Percentiles rank a stretch among this genome's conserved stretches.
Conservation (phyloP, 2,888 invertebrate genomes). For the Sipha maydis region DNA sequence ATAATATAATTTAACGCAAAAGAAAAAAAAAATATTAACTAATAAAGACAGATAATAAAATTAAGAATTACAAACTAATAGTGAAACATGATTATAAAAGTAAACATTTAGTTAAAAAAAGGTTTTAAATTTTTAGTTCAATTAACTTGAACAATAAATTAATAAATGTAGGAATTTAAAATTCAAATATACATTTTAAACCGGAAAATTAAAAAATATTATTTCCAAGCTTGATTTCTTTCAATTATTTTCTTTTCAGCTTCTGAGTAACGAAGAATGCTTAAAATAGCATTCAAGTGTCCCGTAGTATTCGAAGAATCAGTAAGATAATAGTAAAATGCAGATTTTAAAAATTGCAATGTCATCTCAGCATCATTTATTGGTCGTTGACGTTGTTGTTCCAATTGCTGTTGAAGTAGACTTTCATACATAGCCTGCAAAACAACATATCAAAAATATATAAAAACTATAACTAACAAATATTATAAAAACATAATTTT, state of each 20-base stretch:
- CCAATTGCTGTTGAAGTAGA: slow-evolving; percentile 68
- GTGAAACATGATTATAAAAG: slow-evolving; percentile 5
- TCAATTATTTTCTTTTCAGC: slow-evolving; percentile 83
- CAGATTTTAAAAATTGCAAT: slow-evolving; percentile 90
- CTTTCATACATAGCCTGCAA: slow-evolving; percentile 87
- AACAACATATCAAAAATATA: slow-evolving; percentile 52
- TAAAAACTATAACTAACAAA: background rate
- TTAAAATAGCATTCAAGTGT: slow-evolving; percentile 89
- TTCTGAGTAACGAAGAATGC: slow-evolving; percentile 88
- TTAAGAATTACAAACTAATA: slow-evolving; percentile 43
- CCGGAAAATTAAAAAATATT: background rate
- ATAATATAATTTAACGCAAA: slow-evolving; percentile 16
- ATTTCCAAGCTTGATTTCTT: slow-evolving; percentile 67
- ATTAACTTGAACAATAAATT: background rate
- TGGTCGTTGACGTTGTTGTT: slow-evolving; percentile 54
- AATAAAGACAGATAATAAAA: background rate
- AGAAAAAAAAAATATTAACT: slow-evolving; percentile 1
- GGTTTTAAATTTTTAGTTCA: background rate
- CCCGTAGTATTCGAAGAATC: slow-evolving; percentile 89
- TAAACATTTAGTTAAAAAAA: background rate
- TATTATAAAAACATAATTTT: background rate
- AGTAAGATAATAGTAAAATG: slow-evolving; percentile 90
- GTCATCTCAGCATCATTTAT: slow-evolving; percentile 88
- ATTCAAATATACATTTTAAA: background rate
- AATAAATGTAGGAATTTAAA: background rate